phyloP scores from a whole-genome alignment of 2,888 invertebrate species.

The Polyommatus iphigenia region DNA sequence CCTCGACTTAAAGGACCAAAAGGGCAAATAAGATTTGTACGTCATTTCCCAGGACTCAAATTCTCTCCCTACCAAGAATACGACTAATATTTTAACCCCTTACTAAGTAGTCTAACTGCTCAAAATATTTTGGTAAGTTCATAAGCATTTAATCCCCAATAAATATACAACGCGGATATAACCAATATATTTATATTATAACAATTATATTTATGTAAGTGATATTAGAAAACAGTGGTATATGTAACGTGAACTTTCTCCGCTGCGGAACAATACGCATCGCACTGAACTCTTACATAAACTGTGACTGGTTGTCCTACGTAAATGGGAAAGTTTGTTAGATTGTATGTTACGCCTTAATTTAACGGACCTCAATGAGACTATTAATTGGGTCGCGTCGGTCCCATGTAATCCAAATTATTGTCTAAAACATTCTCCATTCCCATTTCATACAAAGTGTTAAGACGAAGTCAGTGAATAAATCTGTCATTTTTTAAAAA shows the following conservation, averaged over 20 bases:
- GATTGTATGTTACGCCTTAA: neutral
- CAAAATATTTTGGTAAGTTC: neutral
- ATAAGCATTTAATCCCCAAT: neutral
- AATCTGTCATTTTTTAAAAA: too few species aligned
- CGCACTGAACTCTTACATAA: slow-evolving; percentile 15
- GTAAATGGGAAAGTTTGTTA: neutral
- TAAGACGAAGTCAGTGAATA: too few species aligned
- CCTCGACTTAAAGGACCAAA: too few species aligned
- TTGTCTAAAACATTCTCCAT: neutral
- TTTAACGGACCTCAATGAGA: neutral
- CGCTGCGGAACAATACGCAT: neutral
- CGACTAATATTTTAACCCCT: too few species aligned
- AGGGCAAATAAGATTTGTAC: too few species aligned
- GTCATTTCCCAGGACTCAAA: too few species aligned
- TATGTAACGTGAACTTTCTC: slow-evolving; percentile 24
- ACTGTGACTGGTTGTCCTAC: slow-evolving; percentile 4
- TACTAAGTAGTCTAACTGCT: too few species aligned
- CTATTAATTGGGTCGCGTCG: neutral
- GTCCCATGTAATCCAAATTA: neutral
- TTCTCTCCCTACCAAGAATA: too few species aligned
- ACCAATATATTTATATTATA: slow-evolving; percentile 1
- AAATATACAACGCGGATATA: neutral
- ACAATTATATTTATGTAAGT: slow-evolving; percentile 19
- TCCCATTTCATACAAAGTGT: too few species aligned
- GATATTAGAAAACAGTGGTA: slow-evolving; percentile 25